Percentiles rank a stretch among this genome's conserved stretches.
phyloP scores from a whole-genome alignment of 2,888 invertebrate genomes.

The Tenodera sinensis region DNA sequence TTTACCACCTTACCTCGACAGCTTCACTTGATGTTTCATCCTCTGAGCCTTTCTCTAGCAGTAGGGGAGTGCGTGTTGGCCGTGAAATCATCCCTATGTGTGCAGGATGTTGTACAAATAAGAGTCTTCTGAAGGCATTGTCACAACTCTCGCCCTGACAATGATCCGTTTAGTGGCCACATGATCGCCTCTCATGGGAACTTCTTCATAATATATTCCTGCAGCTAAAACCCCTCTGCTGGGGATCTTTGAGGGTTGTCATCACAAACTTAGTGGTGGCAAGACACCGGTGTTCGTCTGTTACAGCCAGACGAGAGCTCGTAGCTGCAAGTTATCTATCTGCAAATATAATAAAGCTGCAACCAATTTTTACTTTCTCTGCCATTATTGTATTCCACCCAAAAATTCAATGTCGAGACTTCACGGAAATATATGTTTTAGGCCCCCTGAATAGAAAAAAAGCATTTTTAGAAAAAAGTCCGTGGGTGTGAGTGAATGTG shows the following conservation, averaged over 20 bases:
- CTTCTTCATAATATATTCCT: neutral
- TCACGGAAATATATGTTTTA: too few species aligned
- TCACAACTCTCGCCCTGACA: neutral
- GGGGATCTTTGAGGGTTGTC: neutral
- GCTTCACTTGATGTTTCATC: too few species aligned
- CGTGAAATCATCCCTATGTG: neutral
- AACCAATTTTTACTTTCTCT: too few species aligned
- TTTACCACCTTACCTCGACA: too few species aligned
- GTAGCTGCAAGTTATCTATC: too few species aligned
- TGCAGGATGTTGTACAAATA: neutral
- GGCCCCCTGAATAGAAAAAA: too few species aligned
- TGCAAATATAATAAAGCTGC: too few species aligned
- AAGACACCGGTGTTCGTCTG: neutral
- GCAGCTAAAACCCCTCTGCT: neutral
- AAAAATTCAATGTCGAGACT: too few species aligned
- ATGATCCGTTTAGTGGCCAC: slow-evolving; percentile 4
- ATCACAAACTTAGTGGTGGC: neutral
- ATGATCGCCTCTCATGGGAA: slow-evolving; percentile 4
- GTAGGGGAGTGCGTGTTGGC: neutral
- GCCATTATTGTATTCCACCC: too few species aligned
- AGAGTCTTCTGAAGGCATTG: neutral
- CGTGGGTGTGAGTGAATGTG: too few species aligned
- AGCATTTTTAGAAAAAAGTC: too few species aligned
- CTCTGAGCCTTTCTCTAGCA: neutral
- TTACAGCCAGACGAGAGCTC: neutral